phyloP scores from a whole-genome alignment of 2,113 vertebrate species.

The Balaeniceps rex region DNA sequence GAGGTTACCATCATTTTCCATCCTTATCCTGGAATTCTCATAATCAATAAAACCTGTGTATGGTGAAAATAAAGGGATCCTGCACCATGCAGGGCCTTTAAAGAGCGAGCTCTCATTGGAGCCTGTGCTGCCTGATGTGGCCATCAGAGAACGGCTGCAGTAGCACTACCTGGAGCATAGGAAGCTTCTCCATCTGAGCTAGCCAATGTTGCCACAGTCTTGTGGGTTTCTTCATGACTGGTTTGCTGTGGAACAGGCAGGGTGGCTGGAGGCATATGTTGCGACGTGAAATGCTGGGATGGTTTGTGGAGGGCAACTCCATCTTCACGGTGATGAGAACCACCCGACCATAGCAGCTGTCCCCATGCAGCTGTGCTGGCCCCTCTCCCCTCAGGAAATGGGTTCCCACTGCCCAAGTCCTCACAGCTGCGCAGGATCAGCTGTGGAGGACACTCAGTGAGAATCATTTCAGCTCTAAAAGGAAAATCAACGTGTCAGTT shows the following conservation, averaged over 20 bases:
- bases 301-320: neutral
- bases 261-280: neutral
- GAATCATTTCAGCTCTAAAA: neutral
- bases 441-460: neutral
- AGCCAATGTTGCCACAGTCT: neutral
- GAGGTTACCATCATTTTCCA: neutral
- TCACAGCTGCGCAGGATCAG: neutral
- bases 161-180: neutral
- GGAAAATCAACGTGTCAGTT: neutral
- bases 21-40: neutral
- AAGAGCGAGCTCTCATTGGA: accelerated
- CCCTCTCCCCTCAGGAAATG: neutral
- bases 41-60: neutral
- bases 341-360: neutral
- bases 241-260: neutral
- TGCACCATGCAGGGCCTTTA: neutral
- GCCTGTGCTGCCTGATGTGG: accelerated
- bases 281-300: neutral
- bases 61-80: neutral
- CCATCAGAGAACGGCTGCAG: neutral
- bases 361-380: slow-evolving; percentile 10
- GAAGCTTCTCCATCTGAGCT: neutral
- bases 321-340: neutral
- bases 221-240: neutral
- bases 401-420: neutral